These are phyloP conservation scores for Halictus rubicundus DNA, from an alignment of 1,140 invertebrate genomes.

Conservation along the genomic window DNA sequence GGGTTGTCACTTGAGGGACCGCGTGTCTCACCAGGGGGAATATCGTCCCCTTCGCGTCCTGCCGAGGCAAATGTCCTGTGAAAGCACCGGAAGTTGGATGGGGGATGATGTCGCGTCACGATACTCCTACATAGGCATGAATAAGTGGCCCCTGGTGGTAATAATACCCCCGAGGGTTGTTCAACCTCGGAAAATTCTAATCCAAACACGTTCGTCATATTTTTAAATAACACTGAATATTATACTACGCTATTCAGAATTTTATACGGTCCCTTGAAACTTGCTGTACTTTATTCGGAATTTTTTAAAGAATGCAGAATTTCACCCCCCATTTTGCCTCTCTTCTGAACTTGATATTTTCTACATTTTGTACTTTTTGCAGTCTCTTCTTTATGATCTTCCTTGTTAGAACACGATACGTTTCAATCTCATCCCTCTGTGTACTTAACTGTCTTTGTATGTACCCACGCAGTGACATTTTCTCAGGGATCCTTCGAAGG, in stretches of 20 bases:
- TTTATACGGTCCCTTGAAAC: too few relatives aligned
- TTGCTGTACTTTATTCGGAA: too few relatives aligned
- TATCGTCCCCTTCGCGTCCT: too few relatives aligned
- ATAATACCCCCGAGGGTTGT: neutral
- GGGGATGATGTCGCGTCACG: neutral
- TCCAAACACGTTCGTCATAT: neutral
- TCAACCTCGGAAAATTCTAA: neutral
- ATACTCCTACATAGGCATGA: neutral
- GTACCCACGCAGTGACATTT: too few relatives aligned
- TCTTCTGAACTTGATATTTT: too few relatives aligned
- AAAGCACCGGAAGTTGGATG: neutral
- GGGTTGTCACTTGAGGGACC: slow-evolving; percentile 5
- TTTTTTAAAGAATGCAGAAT: too few relatives aligned
- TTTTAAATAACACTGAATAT: neutral
- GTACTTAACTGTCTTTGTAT: too few relatives aligned
- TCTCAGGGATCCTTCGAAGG: too few relatives aligned
- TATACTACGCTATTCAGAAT: neutral
- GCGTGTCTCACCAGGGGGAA: neutral
- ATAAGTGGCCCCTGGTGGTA: neutral
- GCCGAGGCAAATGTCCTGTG: neutral
- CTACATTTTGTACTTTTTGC: too few relatives aligned
- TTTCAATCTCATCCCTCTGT: too few relatives aligned
- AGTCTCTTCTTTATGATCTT: too few relatives aligned
- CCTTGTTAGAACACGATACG: neutral
- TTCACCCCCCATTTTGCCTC: too few relatives aligned